Base-by-base conservation (phyloP, 2,113 vertebrate genomes). In the Thymallus thymallus region DNA sequence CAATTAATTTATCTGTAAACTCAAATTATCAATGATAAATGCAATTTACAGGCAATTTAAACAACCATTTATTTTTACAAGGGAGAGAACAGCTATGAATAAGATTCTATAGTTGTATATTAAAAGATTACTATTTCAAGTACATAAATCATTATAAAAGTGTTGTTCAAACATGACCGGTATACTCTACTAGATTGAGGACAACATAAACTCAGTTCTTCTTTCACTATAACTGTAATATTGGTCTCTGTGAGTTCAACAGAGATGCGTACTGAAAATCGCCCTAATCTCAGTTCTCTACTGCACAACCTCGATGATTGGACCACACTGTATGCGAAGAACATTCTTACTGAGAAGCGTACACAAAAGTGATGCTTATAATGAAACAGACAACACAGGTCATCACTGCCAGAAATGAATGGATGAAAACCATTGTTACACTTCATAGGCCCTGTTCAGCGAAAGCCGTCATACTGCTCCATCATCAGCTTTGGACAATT, bases 401-500 rank as follows among this genome's bases (percentile, higher is more conserved):
- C 72, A 84, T 68, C 20, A 65, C 86, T 91, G 90, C 86, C 90
- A 92, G 90, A 92, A 91, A 91, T 89, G 88, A 91, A 92, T 92
- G 83, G 89, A 91, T 76, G 71, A 77, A 66, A 85, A 77, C 79
- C 69, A 90, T 91, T 92, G 92, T 91, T 80, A 71, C 24, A 75
- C 83, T 87, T 90, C 9, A 83, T 80, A 75, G 83, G 74, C 84
- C 78, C 77, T 22, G 62, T 90, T 91, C 90, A 93, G 90, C 90
- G 91, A 89, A 91, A 87, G 82, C 16, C 45, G 35, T 84, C 84
- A 82, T 86, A 84, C 79, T 92, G 92, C 91, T 80, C 84, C 77
- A 86, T 93, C 91, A 92, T 91, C 92, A 92, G 84, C 80, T 92
- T 92, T 90, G 65, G 20, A 64, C 72, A 91, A 41, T 93, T 92